Evolutionary conservation across 2,113 vertebrate genomes (phyloP).

Genomic region (Sorex fumeus): DNA sequence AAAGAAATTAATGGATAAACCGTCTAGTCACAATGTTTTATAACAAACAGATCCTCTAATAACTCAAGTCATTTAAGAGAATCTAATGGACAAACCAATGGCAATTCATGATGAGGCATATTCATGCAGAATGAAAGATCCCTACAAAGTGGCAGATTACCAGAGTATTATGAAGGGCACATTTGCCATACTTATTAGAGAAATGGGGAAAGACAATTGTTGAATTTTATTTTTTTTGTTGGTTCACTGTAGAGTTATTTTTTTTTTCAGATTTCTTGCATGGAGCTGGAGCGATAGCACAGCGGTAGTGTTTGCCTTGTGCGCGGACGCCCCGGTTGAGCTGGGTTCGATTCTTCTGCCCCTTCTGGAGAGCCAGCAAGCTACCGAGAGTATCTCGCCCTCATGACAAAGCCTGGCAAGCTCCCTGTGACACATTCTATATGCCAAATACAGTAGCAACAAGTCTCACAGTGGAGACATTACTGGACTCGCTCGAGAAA

Average conservation of each 20-base stretch:
- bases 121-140: not conserved
- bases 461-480: too few species aligned
- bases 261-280: too few species aligned
- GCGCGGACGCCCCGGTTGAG: too few species aligned
- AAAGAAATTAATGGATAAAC: conserved; percentile 54
- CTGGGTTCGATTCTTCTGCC: too few species aligned
- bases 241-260: not conserved
- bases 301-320: too few species aligned
- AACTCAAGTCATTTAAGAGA: not conserved
- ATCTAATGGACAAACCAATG: not conserved
- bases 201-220: conserved; percentile 12
- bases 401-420: too few species aligned
- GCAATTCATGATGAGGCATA: not conserved
- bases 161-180: not conserved
- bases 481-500: too few species aligned
- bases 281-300: too few species aligned
- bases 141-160: not conserved
- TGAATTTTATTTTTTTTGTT: conserved; percentile 16
- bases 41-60: not conserved
- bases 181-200: conserved; percentile 35
- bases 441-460: too few species aligned
- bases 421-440: too few species aligned
- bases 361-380: too few species aligned
- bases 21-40: conserved; percentile 9
- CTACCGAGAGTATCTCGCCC: too few species aligned